These are phyloP conservation scores for Tetragonisca angustula DNA, from an alignment of 2,888 invertebrate species.

Conservation along the genomic window DNA sequence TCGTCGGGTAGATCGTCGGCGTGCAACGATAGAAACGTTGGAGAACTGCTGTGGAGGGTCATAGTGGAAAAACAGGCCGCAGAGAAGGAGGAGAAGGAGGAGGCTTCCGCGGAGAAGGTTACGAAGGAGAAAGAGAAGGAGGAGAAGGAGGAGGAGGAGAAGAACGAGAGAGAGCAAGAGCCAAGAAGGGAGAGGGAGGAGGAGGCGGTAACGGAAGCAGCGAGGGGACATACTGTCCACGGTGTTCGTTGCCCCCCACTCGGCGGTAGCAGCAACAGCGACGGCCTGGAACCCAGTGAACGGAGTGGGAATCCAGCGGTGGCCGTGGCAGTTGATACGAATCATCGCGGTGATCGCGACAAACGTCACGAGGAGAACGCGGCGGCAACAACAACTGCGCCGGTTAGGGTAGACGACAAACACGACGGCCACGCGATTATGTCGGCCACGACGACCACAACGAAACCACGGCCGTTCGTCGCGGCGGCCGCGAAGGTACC, in stretches of 20 bases:
- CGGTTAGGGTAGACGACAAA: slow-evolving; percentile 36
- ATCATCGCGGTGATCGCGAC: slow-evolving; percentile 71
- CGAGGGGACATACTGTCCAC: slow-evolving; percentile 71
- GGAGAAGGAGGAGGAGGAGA: slow-evolving; percentile 48
- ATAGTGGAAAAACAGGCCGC: slow-evolving; percentile 70
- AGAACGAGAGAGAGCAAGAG: slow-evolving; percentile 48
- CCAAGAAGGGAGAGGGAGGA: slow-evolving; percentile 47
- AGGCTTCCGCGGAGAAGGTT: neutral
- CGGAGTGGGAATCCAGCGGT: slow-evolving; percentile 76
- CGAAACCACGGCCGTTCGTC: slow-evolving; percentile 44
- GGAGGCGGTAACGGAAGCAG: slow-evolving; percentile 67
- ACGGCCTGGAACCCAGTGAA: slow-evolving; percentile 65
- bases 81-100: slow-evolving; percentile 58
- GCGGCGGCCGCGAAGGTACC: slow-evolving; percentile 2
- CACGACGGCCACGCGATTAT: slow-evolving; percentile 31
- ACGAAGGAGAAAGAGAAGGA: slow-evolving; percentile 47
- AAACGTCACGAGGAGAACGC: slow-evolving; percentile 69
- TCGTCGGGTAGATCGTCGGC: neutral
- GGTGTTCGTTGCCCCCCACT: slow-evolving; percentile 74
- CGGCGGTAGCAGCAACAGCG: slow-evolving; percentile 54
- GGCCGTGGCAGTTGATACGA: slow-evolving; percentile 74
- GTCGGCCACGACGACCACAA: slow-evolving; percentile 52
- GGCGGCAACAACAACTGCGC: slow-evolving; percentile 41
- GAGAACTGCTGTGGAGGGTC: slow-evolving; percentile 72
- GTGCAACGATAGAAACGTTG: slow-evolving; percentile 41